Conservation (phyloP, 1,140 invertebrate genomes). For the Heliothis subflexa region DNA sequence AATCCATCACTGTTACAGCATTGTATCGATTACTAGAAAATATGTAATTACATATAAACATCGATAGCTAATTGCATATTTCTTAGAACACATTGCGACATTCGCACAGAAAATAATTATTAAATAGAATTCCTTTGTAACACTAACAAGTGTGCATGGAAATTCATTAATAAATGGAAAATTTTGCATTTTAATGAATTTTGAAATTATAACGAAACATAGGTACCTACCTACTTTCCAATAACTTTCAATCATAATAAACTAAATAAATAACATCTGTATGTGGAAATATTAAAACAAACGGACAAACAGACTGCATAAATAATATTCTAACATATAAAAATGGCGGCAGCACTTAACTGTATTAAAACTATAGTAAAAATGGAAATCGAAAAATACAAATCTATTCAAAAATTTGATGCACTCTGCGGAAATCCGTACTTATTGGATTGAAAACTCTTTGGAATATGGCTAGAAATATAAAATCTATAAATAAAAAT, state of each 20-base stretch:
- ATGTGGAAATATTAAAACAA: neutral
- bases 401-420: constrained; percentile 48
- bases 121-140: no score
- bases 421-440: constrained; percentile 9
- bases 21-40: no score
- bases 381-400: constrained; percentile 53
- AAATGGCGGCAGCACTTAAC: constrained; percentile 58
- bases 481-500: constrained; percentile 5
- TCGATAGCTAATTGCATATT: no score
- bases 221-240: neutral
- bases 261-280: neutral
- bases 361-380: constrained; percentile 54
- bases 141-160: no score
- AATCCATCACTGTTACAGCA: no score
- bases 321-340: constrained; percentile 30
- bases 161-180: no score
- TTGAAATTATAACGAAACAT: no score
- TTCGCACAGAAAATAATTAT: no score
- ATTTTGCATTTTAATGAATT: no score
- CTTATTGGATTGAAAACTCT: constrained; percentile 28
- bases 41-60: no score
- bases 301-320: neutral
- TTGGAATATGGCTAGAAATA: neutral
- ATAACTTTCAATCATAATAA: neutral
- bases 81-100: no score